phyloP scores from a whole-genome alignment of 2,113 vertebrate species.

The Brienomyrus brachyistius region DNA sequence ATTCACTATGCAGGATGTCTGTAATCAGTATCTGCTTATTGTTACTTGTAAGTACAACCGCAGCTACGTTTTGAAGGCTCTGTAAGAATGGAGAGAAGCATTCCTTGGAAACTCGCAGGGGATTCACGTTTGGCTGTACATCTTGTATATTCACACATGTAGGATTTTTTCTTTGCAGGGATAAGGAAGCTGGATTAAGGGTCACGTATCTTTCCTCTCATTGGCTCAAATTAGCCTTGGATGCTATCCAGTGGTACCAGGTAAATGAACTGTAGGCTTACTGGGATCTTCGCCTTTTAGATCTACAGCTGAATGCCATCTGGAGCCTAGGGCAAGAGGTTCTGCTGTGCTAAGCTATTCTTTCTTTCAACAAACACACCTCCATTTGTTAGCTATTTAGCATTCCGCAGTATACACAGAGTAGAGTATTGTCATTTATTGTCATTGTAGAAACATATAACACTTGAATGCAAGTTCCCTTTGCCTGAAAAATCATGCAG shows the following conservation, averaged over 20 bases:
- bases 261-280: not conserved
- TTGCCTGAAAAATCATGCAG: not conserved
- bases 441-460: not conserved
- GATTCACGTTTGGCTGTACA: not conserved
- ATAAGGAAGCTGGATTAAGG: not conserved
- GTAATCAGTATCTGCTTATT: not conserved
- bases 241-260: not conserved
- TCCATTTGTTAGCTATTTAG: not conserved
- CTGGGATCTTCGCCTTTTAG: not conserved
- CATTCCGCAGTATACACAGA: not conserved
- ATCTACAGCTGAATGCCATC: not conserved
- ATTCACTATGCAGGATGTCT: not conserved
- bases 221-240: not conserved
- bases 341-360: not conserved
- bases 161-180: not conserved
- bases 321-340: not conserved
- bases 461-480: not conserved
- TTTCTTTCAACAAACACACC: not conserved
- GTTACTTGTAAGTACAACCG: not conserved
- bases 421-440: not conserved
- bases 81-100: not conserved
- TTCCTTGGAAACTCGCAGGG: not conserved
- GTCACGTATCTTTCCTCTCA: not conserved
- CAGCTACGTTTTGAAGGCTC: not conserved
- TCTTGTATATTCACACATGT: not conserved